Conservation (phyloP, 2,113 vertebrate genomes). For the Oryctolagus cuniculus region mOryCun1.1 NC_091444.1:22954501-22955000, state of each 20-base stretch:
- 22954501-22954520: neutral
- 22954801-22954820: neutral
- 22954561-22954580: neutral
- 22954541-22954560: neutral
- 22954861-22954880: neutral
- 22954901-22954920: neutral
- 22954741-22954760: fast-evolving
- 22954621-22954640: neutral
- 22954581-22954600: neutral
- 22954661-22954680: neutral
- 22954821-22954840: neutral
- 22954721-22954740: neutral
- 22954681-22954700: constrained; percentile 70
- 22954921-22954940: neutral
- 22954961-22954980: neutral
- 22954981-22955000: neutral
- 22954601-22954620: neutral
- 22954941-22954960: neutral
- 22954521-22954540: neutral
- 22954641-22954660: neutral
- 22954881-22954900: constrained; percentile 23
- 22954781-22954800: neutral
- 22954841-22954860: neutral
- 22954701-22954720: neutral
- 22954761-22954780: neutral